These are phyloP conservation scores for Protomyctophum bolini DNA, from an alignment of 2,113 vertebrate species.

Conservation along the genomic window DNA sequence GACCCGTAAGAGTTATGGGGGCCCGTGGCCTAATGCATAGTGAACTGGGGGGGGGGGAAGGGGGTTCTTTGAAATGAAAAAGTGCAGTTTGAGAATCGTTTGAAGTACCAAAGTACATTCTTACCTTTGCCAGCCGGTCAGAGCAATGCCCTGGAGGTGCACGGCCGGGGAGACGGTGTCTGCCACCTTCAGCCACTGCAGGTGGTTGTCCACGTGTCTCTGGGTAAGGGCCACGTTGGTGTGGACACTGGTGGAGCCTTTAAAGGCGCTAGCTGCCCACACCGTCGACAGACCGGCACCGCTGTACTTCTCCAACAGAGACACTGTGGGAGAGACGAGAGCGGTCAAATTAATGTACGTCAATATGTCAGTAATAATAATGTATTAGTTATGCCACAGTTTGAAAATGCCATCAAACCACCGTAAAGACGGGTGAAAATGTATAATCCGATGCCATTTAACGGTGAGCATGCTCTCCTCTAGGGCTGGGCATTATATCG, in stretches of 20 bases:
- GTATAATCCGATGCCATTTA: not conserved
- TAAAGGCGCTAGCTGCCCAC: constrained; percentile 95
- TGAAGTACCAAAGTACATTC: not conserved
- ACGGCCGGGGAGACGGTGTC: constrained; percentile 61
- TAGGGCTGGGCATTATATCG: too few relatives aligned
- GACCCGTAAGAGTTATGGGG: too few relatives aligned
- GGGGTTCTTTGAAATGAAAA: not conserved
- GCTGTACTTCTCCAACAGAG: constrained; percentile 85
- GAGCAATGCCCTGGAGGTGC: constrained; percentile 84
- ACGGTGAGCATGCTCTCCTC: not conserved
- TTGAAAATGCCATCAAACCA: too few relatives aligned
- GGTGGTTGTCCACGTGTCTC: constrained; percentile 90
- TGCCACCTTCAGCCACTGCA: constrained; percentile 88
- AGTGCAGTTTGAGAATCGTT: not conserved
- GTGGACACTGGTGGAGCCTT: constrained; percentile 88
- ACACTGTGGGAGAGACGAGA: constrained; percentile 72
- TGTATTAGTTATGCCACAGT: too few relatives aligned
- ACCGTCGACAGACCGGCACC: constrained; percentile 84
- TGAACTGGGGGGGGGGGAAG: not conserved
- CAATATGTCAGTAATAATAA: too few relatives aligned
- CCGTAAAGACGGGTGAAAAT: not conserved
- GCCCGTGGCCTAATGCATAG: too few relatives aligned
- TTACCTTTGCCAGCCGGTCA: constrained; percentile 97
- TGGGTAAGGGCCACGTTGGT: constrained; percentile 83
- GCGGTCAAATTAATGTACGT: not conserved